Base-by-base conservation (phyloP, 2,888 invertebrate genomes). In the Tetragonula carbonaria region DNA sequence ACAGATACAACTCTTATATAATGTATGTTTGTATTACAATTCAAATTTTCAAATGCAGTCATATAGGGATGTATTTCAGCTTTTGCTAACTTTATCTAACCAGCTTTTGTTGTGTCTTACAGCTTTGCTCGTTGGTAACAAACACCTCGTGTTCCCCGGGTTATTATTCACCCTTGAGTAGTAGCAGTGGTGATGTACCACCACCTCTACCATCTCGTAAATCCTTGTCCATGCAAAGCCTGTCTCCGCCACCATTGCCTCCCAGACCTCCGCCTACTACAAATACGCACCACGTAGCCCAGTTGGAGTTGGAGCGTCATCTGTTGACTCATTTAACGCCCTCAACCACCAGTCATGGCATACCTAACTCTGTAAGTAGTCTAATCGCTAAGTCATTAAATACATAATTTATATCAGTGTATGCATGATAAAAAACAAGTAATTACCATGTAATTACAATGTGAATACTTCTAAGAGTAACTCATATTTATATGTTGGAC, bases 221-320 rank as follows among this genome's bases (percentile, higher is more conserved):
- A 90, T 93, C 94, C 93, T 86, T 93, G 81, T 94, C 94, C 90
- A 93, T 94, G 94, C 94, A 93, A 92, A 94, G 93, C 90, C 93
- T 94, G 82, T 93, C 94, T 89, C 95, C 96, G 79, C 96, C 96
- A 88, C 96, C 96, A 51, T 94, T 96, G 90, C 96, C 96, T 79
- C 96, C 96, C 38, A 95, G 96, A 89, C 95, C 95, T 91, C 95
- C 95, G 18, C 95, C 95, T 74, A 89, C 92, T 88, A 92, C 93
- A 92, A 94, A 93, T 91, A 93, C 91, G 91, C 94, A 94, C 93
- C 94, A 93, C 91, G 92, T 93, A 93, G 92, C 92, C 91, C 92
- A 93, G 90, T 92, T 91, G 92, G 94, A 94, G 91, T 91, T 91
- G 92, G 94, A 94, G 90, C 93, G 94, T 93, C 93, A 93, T 90